These are phyloP conservation scores for Panulirus ornatus DNA, from an alignment of 1,140 invertebrate genomes.

Conservation along the genomic window DNA sequence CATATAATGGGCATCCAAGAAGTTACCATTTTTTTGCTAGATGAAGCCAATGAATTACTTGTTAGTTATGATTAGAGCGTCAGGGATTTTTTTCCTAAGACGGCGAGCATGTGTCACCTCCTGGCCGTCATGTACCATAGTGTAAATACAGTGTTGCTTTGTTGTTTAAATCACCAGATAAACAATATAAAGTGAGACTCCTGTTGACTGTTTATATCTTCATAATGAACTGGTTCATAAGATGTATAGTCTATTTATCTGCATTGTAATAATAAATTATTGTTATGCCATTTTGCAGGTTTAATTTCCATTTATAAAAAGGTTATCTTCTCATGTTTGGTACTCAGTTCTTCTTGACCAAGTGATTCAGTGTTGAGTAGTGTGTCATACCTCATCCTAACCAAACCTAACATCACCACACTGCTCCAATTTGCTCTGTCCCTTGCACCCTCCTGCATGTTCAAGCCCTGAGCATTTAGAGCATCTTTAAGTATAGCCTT, in stretches of 20 bases:
- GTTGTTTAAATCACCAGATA: neutral
- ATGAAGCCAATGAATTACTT: constrained; percentile 40
- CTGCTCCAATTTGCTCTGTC: too few species aligned
- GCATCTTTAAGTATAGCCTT: too few species aligned
- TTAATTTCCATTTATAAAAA: too few species aligned
- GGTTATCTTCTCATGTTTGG: too few species aligned
- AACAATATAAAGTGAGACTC: neutral
- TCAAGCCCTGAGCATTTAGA: too few species aligned
- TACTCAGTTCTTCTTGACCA: too few species aligned
- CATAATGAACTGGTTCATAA: constrained; percentile 14
- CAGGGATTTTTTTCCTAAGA: neutral
- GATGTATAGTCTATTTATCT: constrained; percentile 48
- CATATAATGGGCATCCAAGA: neutral
- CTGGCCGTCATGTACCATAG: constrained; percentile 25
- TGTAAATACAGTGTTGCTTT: constrained; percentile 38
- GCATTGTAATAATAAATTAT: constrained; percentile 20
- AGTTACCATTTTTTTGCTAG: constrained; percentile 27
- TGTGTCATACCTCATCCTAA: too few species aligned
- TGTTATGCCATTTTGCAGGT: neutral
- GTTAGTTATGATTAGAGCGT: neutral
- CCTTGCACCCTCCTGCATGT: too few species aligned
- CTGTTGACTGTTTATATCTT: constrained; percentile 31
- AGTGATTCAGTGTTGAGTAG: too few species aligned
- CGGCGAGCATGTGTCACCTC: neutral
- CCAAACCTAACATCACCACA: too few species aligned